Percentiles rank a stretch among this genome's conserved stretches.
Conservation (phyloP, 1,140 invertebrate species). For the Bombus affinis region DNA sequence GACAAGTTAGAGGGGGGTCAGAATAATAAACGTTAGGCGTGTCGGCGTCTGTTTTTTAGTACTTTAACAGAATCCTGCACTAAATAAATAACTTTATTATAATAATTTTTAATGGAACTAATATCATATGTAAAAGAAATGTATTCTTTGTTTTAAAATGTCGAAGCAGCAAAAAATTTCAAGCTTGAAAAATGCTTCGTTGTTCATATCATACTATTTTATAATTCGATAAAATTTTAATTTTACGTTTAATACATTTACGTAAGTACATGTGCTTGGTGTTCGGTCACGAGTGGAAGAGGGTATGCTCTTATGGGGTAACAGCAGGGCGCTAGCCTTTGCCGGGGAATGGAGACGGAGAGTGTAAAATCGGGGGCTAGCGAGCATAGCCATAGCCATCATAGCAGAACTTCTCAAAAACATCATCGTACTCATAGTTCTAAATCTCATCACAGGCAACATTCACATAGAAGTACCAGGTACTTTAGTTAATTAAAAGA, state of each 20-base stretch:
- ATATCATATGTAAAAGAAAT: background rate
- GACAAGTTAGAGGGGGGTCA: slow-evolving; percentile 61
- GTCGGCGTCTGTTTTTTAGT: slow-evolving; percentile 73
- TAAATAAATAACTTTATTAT: background rate
- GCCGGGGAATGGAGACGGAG: slow-evolving; percentile 82
- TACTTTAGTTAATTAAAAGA: slow-evolving; percentile 46
- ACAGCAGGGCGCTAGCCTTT: slow-evolving; percentile 73
- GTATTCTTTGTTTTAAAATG: background rate
- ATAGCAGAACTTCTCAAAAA: slow-evolving; percentile 76
- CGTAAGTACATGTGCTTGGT: slow-evolving; percentile 51
- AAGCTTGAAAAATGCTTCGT: slow-evolving; percentile 40
- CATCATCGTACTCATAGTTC: slow-evolving; percentile 78
- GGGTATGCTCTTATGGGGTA: slow-evolving; percentile 74
- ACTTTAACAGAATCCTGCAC: background rate
- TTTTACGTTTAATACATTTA: slow-evolving; percentile 26
- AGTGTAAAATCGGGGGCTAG: slow-evolving; percentile 81
- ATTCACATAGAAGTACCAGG: slow-evolving; percentile 81
- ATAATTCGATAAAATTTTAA: slow-evolving; percentile 17
- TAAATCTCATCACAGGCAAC: slow-evolving; percentile 80
- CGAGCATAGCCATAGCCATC: slow-evolving; percentile 81
- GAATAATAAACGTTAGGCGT: slow-evolving; percentile 75
- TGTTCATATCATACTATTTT: slow-evolving; percentile 6
- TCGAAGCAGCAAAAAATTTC: background rate
- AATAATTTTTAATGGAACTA: slow-evolving; percentile 9
- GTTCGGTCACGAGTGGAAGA: slow-evolving; percentile 36